A percentile compares a stretch with the other conserved stretches of the same genome.
Conservation (phyloP, 2,113 vertebrate genomes). For the Xenopus borealis region DNA sequence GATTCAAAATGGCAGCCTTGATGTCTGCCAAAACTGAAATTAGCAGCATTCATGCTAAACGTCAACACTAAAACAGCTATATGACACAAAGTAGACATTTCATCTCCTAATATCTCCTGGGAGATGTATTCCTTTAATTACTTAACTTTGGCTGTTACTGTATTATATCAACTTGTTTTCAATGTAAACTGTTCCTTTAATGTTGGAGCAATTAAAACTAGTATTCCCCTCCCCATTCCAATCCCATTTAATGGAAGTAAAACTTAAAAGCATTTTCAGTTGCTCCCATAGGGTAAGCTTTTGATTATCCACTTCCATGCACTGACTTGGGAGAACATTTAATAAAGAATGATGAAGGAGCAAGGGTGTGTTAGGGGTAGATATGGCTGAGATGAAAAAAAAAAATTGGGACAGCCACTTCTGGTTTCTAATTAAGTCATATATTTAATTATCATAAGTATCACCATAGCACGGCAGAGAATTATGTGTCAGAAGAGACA, state of each 20-base stretch:
- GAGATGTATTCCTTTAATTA: background rate
- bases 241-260: constrained; percentile 29
- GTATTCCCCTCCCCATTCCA: background rate
- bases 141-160: background rate
- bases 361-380: constrained; percentile 30
- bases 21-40: too few relatives aligned
- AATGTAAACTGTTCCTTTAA: background rate
- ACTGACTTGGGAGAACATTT: constrained; percentile 23
- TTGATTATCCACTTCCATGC: constrained; percentile 16
- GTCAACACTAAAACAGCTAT: too few relatives aligned
- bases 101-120: too few relatives aligned
- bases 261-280: constrained; percentile 12
- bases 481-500: constrained; percentile 25
- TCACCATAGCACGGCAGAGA: constrained; percentile 18
- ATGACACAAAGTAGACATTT: too few relatives aligned
- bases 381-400: constrained; percentile 22
- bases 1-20: too few relatives aligned
- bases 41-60: too few relatives aligned
- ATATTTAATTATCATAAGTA: constrained; percentile 44
- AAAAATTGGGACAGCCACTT: constrained; percentile 30
- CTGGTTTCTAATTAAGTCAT: constrained; percentile 39
- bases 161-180: background rate
- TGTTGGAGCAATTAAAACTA: constrained; percentile 12
- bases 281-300: constrained; percentile 16
- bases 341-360: constrained; percentile 19